Evolutionary conservation across 2,888 invertebrate species (phyloP).

Genomic region (Pseudococcus viburni): DNA sequence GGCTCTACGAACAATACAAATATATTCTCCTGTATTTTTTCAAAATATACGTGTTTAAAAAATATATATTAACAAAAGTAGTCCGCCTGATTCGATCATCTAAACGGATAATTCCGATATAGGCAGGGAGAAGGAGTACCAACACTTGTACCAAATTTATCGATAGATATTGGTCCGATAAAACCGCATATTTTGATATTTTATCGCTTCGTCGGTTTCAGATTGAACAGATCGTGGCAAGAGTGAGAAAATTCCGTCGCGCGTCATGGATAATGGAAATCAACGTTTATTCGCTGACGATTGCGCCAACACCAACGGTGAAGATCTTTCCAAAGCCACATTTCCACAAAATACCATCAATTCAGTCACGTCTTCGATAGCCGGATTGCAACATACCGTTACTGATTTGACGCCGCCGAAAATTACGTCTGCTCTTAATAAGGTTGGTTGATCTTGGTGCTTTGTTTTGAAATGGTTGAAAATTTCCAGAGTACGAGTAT

Average conservation of each 20-base stretch:
- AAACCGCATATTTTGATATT: slow-evolving; percentile 45
- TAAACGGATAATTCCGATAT: too few species aligned
- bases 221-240: neutral
- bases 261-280: slow-evolving; percentile 57
- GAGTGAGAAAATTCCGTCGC: slow-evolving; percentile 14
- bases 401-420: slow-evolving; percentile 69
- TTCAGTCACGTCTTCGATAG: slow-evolving; percentile 56
- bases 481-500: too few species aligned
- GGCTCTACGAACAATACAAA: too few species aligned
- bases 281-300: slow-evolving; percentile 60
- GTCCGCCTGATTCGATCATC: too few species aligned
- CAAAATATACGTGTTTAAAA: too few species aligned
- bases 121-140: too few species aligned
- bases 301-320: slow-evolving; percentile 36
- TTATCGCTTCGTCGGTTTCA: slow-evolving; percentile 49
- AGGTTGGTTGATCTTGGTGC: slow-evolving; percentile 68
- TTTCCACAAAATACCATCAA: slow-evolving; percentile 57
- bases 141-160: too few species aligned
- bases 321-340: neutral
- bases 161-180: neutral
- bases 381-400: slow-evolving; percentile 70
- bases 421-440: slow-evolving; percentile 69
- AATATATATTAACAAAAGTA: too few species aligned
- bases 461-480: neutral
- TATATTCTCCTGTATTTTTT: too few species aligned